Evolutionary conservation across 2,888 invertebrate genomes (phyloP).

Genomic region (Biston betularia): DNA sequence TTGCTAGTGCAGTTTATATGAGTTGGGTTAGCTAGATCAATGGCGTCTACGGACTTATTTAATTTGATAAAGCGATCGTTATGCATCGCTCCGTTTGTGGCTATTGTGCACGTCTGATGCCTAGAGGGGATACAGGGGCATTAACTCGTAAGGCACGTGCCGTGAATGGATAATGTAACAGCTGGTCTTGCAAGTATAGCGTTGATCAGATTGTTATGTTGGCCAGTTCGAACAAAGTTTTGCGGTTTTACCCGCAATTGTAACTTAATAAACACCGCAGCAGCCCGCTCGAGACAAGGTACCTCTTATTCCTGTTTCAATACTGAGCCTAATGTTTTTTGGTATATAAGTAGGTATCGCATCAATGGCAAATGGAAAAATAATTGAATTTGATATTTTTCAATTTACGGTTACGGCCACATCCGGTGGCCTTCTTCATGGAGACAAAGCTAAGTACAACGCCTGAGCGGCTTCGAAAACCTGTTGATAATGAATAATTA

Average conservation of each 20-base stretch:
- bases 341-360: too few species aligned
- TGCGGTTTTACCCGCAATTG: not conserved
- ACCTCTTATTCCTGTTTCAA: too few species aligned
- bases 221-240: not conserved
- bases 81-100: conserved; percentile 5
- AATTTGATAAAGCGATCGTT: conserved; percentile 6
- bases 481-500: too few species aligned
- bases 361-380: too few species aligned
- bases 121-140: conserved; percentile 4
- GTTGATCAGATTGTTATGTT: conserved; percentile 1
- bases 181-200: conserved; percentile 10
- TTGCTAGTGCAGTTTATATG: too few species aligned
- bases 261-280: not conserved
- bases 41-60: not conserved
- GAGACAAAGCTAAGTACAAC: too few species aligned
- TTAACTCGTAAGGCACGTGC: conserved; percentile 25
- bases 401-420: too few species aligned
- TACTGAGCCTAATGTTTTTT: too few species aligned
- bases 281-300: too few species aligned
- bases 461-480: too few species aligned
- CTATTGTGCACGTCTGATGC: conserved; percentile 16
- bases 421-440: too few species aligned
- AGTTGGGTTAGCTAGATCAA: not conserved
- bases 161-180: conserved; percentile 28
- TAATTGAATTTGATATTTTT: too few species aligned